A percentile compares a stretch with the other conserved stretches of the same genome.
These are phyloP conservation scores for Lucilia sericata DNA, from an alignment of 1,140 invertebrate species.

Conservation along the genomic window DNA sequence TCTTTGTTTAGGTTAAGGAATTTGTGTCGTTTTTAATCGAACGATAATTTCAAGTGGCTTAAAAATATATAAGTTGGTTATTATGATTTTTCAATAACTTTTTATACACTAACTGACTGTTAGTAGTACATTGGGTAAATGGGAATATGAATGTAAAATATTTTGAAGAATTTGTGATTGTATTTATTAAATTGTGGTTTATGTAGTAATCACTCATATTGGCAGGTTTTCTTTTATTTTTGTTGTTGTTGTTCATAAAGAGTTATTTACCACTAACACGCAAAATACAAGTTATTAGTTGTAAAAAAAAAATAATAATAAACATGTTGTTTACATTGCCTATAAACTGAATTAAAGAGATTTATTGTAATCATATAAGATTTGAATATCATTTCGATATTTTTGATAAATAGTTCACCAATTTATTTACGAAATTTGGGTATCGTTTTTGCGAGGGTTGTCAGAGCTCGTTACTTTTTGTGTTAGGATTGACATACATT, in stretches of 20 bases:
- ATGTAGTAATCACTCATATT: conserved; percentile 16
- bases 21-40: neutral
- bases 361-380: neutral
- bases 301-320: neutral
- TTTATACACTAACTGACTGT: neutral
- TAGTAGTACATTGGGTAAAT: neutral
- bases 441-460: neutral
- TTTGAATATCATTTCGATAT: neutral
- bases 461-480: too few relatives aligned
- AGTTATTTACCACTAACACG: neutral
- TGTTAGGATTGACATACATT: too few relatives aligned
- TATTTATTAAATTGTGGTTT: neutral
- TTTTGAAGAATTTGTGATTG: neutral
- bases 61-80: neutral
- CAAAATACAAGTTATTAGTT: neutral
- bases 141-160: neutral
- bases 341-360: neutral
- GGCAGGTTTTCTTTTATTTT: neutral
- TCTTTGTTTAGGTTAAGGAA: neutral
- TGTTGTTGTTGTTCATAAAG: neutral
- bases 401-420: neutral
- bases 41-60: neutral
- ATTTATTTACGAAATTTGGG: neutral
- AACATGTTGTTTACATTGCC: neutral
- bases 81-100: too few relatives aligned